Evolutionary conservation across 2,797 vertebrate genomes (phyloP), one percentile per base, ranked within the genome.

Genomic region (Ciconia nigra): DNA sequence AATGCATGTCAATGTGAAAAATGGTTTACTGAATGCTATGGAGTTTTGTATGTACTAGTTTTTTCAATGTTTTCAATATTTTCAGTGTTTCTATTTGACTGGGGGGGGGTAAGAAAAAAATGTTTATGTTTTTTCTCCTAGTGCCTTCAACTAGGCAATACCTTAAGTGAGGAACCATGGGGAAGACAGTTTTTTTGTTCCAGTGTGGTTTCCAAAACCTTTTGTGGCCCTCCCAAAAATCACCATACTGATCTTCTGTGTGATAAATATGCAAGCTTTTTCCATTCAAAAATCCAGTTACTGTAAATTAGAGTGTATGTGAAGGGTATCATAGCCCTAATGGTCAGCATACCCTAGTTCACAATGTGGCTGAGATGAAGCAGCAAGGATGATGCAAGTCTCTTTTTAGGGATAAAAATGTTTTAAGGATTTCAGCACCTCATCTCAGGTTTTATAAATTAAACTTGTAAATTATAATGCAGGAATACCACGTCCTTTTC

Each of bases 361-460:
- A 47, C 19, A 49, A 14, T 3, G n/a, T 65, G 49, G 58, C 41
- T 62, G 58, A 74, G 49, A 87, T 16, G 42, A 91, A 90, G 37
- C 41, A 81, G 63, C 26, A 63, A 83, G 24, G 31, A 83, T 61
- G 54, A 72, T 28, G 7, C 15, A 41, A 33, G n/a, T 37, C n/a
- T 86, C n/a, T 33, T 83, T 52, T 61, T 37, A 76, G 41, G 57
- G 37, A 78, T 78, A 76, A 81, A 71, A 82, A 66, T 41, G 5
- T 69, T 89, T 69, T 55, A 69, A 89, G 58, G 47, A 80, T 87
- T 87, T 82, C 66, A 93, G 55, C n/a, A 77, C 17, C 46, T 31
- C 73, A 84, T 52, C 52, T 76, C 51, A 54, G 49, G 21, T 77
- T 90, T 90, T 92, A 84, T 47, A 93, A 94, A 84, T 79, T 61